Base-by-base conservation (phyloP, 1,140 invertebrate genomes). In the Polypedilum vanderplanki region DNA sequence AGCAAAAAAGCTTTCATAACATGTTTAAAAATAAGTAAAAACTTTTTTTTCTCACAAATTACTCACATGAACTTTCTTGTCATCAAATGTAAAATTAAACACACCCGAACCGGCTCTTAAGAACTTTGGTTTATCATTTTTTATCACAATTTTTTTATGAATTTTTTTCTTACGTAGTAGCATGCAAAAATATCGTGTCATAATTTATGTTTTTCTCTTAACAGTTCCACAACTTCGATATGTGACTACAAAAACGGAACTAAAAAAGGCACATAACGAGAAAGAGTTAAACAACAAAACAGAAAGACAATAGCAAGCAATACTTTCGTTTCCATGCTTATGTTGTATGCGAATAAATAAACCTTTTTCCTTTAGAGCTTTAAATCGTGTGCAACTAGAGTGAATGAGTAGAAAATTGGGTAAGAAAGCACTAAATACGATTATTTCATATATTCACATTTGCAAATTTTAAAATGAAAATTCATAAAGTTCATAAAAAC, bases 171-270 rank as follows among this genome's bases (percentile, higher is more conserved):
- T 70, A n/a, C 65, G 17, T 12, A 70, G 17, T 2, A 70, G 18
- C 65, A 70, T 70, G 18, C 65, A 70, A 70, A 70, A 70, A 20
- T 70, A 22, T 70, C 65, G 65, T 18, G 65, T 22, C 65, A 70
- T 70, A n/a, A 3, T 57, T 33, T 57, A 12, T 57, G 46, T 33
- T 33, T 33, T 33, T 33, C 15, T 12, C 46, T 57, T 15, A 1
- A 15, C 8, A 33, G 24, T 33, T 57, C 46, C 12, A 57, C 9
- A 57, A 57, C 46, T 57, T 57, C n/a, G 4, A n/a, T 57, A 15
- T n/a, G n/a, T n/a, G 46, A 57, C 3, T 57, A 12, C 46, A 15
- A 57, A 57, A 57, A n/a, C 46, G 3, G 46, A 57, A 57, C 46
- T 57, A 57, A 57, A 57, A n/a, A 57, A 15, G 46, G 46, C 46